Percentiles rank a stretch among this genome's conserved stretches.
These are phyloP conservation scores for Drosophila tripunctata DNA, from an alignment of 2,888 invertebrate genomes.

Conservation along the genomic window DNA sequence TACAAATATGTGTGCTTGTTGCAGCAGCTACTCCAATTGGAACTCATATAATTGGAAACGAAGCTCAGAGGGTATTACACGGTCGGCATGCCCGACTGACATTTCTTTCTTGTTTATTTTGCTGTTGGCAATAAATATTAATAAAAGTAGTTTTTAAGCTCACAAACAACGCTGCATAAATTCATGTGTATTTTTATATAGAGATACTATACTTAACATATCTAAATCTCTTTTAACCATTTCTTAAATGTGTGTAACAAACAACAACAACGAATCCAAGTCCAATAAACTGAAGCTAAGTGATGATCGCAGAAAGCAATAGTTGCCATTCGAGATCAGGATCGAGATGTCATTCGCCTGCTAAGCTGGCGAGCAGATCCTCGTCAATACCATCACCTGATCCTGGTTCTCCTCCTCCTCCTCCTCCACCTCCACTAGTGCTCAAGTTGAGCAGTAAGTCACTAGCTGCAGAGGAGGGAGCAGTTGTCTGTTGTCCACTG, in stretches of 20 bases:
- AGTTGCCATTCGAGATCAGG: not conserved
- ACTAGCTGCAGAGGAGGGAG: constrained; percentile 9
- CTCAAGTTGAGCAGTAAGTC: constrained; percentile 44
- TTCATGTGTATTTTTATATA: not conserved
- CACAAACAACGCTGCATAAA: not conserved
- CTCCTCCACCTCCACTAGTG: constrained; percentile 15
- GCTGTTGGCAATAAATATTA: not conserved
- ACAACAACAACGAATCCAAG: constrained; percentile 5
- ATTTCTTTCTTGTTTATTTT: too few relatives aligned
- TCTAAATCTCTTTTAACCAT: not conserved
- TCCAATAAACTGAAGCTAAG: constrained; percentile 21
- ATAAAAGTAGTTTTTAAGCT: not conserved
- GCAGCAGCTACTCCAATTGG: too few relatives aligned
- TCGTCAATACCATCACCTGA: constrained; percentile 66
- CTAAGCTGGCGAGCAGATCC: constrained; percentile 67
- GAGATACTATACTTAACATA: too few relatives aligned
- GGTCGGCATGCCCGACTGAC: too few relatives aligned
- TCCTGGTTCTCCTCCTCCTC: not conserved
- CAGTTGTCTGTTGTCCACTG: constrained; percentile 13
- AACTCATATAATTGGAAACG: too few relatives aligned
- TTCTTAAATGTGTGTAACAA: constrained; percentile 18
- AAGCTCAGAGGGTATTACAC: too few relatives aligned
- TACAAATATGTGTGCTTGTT: too few relatives aligned
- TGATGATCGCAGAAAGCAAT: constrained; percentile 5
- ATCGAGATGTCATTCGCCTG: constrained; percentile 68